phyloP scores from a whole-genome alignment of 2,888 invertebrate genomes.

The Amphipyra tragopoginis region DNA sequence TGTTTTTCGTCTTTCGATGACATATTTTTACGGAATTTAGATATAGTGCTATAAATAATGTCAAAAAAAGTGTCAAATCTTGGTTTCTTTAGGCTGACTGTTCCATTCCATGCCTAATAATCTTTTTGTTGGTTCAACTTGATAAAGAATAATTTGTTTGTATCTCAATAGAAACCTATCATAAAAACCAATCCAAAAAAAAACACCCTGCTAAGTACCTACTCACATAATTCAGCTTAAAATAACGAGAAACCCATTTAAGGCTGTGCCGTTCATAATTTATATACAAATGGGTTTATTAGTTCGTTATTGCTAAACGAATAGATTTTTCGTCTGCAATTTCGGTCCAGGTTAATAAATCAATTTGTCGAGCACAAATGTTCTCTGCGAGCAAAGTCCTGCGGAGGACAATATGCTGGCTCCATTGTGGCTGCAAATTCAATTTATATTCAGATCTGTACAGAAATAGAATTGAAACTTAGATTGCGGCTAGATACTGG shows the following conservation, averaged over 20 bases:
- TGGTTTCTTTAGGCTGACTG: not conserved
- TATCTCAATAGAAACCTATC: no score
- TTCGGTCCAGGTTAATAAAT: conserved; percentile 73
- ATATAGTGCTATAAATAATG: not conserved
- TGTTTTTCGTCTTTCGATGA: conserved; percentile 4
- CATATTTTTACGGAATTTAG: not conserved
- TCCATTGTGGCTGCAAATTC: conserved; percentile 78
- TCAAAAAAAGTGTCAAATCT: not conserved
- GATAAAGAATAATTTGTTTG: no score
- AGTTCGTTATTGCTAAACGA: conserved; percentile 48
- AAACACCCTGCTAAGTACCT: no score
- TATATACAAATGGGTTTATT: conserved; percentile 48
- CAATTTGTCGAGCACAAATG: conserved; percentile 76
- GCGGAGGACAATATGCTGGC: conserved; percentile 70
- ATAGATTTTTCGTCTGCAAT: conserved; percentile 65
- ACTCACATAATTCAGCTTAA: conserved; percentile 12
- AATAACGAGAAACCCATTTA: conserved; percentile 38
- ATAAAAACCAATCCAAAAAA: no score
- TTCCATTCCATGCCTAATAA: no score
- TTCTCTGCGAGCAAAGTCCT: conserved; percentile 68
- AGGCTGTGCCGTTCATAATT: conserved; percentile 49
- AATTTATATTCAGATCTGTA: conserved; percentile 82
- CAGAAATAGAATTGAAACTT: conserved; percentile 80
- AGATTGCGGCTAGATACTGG: conserved; percentile 75
- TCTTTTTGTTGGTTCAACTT: no score